Evolutionary conservation across 1,140 invertebrate species (phyloP).

Genomic region (Drosophila repletoides): DNA sequence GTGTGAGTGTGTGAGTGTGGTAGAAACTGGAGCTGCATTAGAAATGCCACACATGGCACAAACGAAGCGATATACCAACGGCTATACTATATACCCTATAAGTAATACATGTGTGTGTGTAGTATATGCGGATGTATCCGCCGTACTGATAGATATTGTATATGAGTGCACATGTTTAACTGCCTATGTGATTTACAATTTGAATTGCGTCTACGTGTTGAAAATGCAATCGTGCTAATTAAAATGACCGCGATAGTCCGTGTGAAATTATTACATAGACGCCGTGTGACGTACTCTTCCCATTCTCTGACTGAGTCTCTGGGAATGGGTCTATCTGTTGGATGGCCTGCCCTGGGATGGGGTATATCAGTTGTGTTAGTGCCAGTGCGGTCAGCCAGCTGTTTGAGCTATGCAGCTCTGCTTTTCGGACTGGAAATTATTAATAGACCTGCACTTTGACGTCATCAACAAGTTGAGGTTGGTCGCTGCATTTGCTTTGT

Average conservation of each 20-base stretch:
- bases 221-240: conserved; percentile 78
- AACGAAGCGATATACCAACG: too few relatives aligned
- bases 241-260: conserved; percentile 73
- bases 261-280: conserved; percentile 68
- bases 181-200: conserved; percentile 70
- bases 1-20: conserved; percentile 38
- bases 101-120: conserved; percentile 15
- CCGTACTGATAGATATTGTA: conserved; percentile 2
- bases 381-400: conserved; percentile 10
- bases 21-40: conserved; percentile 22
- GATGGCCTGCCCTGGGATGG: too few relatives aligned
- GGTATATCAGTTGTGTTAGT: too few relatives aligned
- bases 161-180: conserved; percentile 49
- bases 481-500: conserved; percentile 1
- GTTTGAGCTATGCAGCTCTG: background rate
- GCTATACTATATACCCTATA: conserved; percentile 12
- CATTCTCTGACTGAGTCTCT: background rate
- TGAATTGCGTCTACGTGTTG: conserved; percentile 69
- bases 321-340: too few relatives aligned
- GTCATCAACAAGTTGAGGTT: conserved; percentile 22
- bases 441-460: background rate
- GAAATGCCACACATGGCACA: conserved; percentile 15
- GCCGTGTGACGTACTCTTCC: conserved; percentile 4
- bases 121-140: too few relatives aligned
- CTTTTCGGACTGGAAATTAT: background rate